Conservation (phyloP, 2,888 invertebrate species). For the Leucania comma region DNA sequence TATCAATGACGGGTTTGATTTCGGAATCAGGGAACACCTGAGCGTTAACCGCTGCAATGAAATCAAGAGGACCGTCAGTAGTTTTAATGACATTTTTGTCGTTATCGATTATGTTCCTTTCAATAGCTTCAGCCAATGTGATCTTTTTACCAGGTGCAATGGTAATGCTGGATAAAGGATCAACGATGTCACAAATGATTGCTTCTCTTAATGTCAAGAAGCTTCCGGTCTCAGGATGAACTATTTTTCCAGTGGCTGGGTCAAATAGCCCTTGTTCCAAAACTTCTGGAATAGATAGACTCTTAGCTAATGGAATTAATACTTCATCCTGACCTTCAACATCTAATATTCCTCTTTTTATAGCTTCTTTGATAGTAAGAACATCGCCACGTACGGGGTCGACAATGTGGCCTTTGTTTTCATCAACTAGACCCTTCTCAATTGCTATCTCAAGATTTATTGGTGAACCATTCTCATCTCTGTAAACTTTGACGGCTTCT, state of each 20-base stretch:
- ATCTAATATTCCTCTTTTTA: constrained; percentile 95
- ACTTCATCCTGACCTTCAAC: constrained; percentile 94
- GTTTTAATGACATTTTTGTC: constrained; percentile 93
- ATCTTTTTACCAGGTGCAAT: constrained; percentile 92
- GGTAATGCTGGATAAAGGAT: constrained; percentile 94
- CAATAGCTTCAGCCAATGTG: constrained; percentile 94
- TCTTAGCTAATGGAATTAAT: constrained; percentile 94
- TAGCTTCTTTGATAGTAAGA: constrained; percentile 95
- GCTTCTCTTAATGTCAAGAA: constrained; percentile 95
- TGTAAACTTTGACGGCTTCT: constrained; percentile 91
- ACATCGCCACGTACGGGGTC: constrained; percentile 96
- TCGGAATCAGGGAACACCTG: constrained; percentile 91
- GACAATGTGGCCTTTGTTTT: constrained; percentile 94
- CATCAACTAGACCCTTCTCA: constrained; percentile 92
- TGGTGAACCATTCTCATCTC: constrained; percentile 90
- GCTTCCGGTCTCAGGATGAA: constrained; percentile 97
- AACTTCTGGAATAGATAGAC: constrained; percentile 95
- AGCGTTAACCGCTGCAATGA: constrained; percentile 93
- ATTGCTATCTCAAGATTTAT: constrained; percentile 95
- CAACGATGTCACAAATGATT: constrained; percentile 96
- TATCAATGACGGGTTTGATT: constrained; percentile 84
- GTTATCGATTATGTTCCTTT: constrained; percentile 93
- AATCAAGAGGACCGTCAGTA: constrained; percentile 91
- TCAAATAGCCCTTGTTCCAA: constrained; percentile 96
- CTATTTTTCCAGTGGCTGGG: constrained; percentile 93